Base-by-base conservation (phyloP, 1,140 invertebrate genomes). In the Dolichoris vasculosae region DNA sequence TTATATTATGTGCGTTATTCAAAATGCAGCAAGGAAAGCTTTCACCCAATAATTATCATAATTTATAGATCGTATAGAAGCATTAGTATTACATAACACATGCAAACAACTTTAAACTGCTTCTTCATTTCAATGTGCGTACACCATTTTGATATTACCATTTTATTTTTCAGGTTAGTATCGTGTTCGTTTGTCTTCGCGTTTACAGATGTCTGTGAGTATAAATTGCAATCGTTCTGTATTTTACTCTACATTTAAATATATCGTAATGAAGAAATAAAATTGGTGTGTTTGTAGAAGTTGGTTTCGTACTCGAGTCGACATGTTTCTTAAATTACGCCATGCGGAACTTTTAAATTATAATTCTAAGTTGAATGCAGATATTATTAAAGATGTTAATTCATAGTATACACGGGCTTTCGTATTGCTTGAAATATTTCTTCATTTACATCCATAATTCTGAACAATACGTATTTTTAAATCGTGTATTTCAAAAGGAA, bases 131-230 rank as follows among this genome's bases (percentile, higher is more conserved):
- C 13, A 7, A 13, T 46, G 13, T 46, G 43, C 43, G 43, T 46
- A 46, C 43, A 2, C 26, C 55, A 26, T 59, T 26, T 26, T 38
- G 4, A 38, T 20, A 35, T 69, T 69, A 43, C 1, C 9, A 63
- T 69, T 69, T 46, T 71, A 7, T 69, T 46, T 81, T 81, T 32
- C 64, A 81, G 79, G 79, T 81, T 81, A 67, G 79, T 81, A 81
- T 46, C 43, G 9, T 0, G 2, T n/a, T 23, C 30, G 8, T 26
- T 26, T 43, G 38, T 0, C 38, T 80, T 43, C 51, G 38, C 38
- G 43, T 73, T 73, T 43, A 15, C 32, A 43, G 38, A n/a, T 43
- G 26, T 38, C 3, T 1, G 38, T 43, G 38, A 38, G 67, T 69
- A 23, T 0, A 38, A 23, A 69, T 20, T 20, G 1, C 1, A 35